Base-by-base conservation (phyloP, 2,113 vertebrate genomes). In the Acinonyx jubatus region DNA sequence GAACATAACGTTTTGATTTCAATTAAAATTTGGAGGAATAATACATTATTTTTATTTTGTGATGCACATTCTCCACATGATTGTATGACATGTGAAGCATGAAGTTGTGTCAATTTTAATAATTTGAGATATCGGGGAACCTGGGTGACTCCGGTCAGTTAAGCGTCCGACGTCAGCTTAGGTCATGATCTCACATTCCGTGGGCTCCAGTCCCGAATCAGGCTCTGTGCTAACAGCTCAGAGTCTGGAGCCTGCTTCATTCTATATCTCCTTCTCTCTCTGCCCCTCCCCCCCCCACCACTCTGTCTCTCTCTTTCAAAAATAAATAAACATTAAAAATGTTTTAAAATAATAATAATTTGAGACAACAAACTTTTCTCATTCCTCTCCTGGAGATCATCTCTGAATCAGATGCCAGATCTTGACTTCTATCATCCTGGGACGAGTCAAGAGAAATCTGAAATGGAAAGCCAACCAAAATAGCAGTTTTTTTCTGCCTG, bases 371-470 rank as follows among this genome's bases (percentile, higher is more conserved):
- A 79, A 25, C 31, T 45, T 89, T 73, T 36, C 52, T 57, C 36
- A 61, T 85, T 89, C 33, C 27, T 86, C 36, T 63, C 41, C 79
- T 94, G 89, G 55, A 93, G 36, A 78, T 55, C 52, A 29, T 84
- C 31, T 65, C 48, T 81, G 57, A 89, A 63, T 73, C 31, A 45
- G 63, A 81, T n/a, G 36, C 81, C 21, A 48, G 45, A 65, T 38
- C 85, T 79, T 48, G 29, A 92, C 11, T 84, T 89, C 45, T 61
- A 0, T 84, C 68, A 83, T 71, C 69, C 81, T 76, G 71, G n/a
- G 85, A 66, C 74, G 69, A 85, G 50, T 81, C 88, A 84, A 45
- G 87, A 87, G 68, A 92, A 93, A 83, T 92, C 38, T 63, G 50
- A 88, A 82, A 74, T 78, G 50, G 71, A 69, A 3, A 91, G 48